Percentiles rank a stretch among this genome's conserved stretches.
These are phyloP conservation scores for Nemopilema nomurai DNA, from an alignment of 30 jellyfish, hydroid and myxozoan genomes.

Conservation along the genomic window DNA sequence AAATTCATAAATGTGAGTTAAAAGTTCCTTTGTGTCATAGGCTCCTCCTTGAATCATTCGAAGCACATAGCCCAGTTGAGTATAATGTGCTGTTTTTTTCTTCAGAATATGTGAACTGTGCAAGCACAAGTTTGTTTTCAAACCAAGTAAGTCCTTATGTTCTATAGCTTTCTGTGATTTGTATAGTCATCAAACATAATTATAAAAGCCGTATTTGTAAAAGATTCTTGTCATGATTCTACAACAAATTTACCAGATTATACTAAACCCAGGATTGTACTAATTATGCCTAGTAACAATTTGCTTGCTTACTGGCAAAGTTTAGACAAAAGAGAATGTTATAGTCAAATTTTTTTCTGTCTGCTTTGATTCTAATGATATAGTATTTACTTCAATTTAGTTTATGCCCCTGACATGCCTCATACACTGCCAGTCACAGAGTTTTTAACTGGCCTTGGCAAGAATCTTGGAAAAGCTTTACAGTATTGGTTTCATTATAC, in stretches of 20 bases:
- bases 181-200: too few species aligned
- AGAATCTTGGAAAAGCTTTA: constrained; percentile 81
- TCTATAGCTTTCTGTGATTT: neutral
- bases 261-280: too few species aligned
- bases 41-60: neutral
- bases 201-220: too few species aligned
- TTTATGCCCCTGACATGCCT: constrained; percentile 98
- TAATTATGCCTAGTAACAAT: too few species aligned
- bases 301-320: too few species aligned
- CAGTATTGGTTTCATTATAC: constrained; percentile 95
- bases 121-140: constrained; percentile 89
- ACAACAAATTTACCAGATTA: too few species aligned
- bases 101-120: constrained; percentile 94
- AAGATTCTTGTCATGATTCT: too few species aligned
- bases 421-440: constrained; percentile 81
- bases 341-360: too few species aligned
- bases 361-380: too few species aligned
- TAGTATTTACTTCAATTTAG: constrained; percentile 23
- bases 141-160: constrained; percentile 79
- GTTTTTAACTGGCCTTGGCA: constrained; percentile 87
- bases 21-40: too few species aligned
- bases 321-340: too few species aligned
- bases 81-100: neutral
- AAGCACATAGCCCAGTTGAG: neutral
- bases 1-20: too few species aligned